Base-by-base conservation (phyloP, 2,113 vertebrate genomes). In the Callipepla squamata region DNA sequence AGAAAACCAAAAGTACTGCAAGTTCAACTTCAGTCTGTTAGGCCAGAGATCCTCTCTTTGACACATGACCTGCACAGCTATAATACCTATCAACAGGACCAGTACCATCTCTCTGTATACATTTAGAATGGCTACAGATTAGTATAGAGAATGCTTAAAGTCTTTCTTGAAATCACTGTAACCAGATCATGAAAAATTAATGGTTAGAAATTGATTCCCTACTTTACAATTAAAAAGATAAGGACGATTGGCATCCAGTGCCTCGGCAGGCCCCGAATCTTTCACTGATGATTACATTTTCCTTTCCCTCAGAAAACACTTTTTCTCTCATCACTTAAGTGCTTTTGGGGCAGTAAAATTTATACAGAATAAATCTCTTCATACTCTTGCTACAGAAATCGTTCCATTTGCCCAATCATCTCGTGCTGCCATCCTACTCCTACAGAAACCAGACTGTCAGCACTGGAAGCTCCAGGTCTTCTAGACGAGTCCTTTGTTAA, bases 141-240 rank as follows among this genome's bases (percentile, higher is more conserved):
- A 65, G 42, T 34, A 67, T 14, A 85, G 62, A 66, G 32, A 20
- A 75, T 12, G 20, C 68, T 57, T 32, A 17, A 7, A 70, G 47
- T 16, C 8, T 48, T 68, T 79, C 45, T 36, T 14, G 6, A 11
- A 8, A 13, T 23, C n/a, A 47, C 0, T 50, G 28, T 23, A 66
- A 70, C 11, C 9, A 67, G 19, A 44, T 3, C 0, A 47, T 14
- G 28, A 36, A 83, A 77, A 82, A 34, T 3, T 11, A 47, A 38
- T 11, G 18, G 59, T 6, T 2, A 58, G 63, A 59, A 93, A 85
- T 67, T 11, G 40, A 70, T 63, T 65, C 19, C 80, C 69, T 63
- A 76, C 0, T 0, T 14, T 67, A 11, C 13, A 36, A 5, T 87
- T 44, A n/a, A 15, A 59, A 69, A 89, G 30, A 36, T 36, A 42